A percentile compares a stretch with the other conserved stretches of the same genome.
These are phyloP conservation scores for Folsomia candida DNA, from an alignment of 2,888 invertebrate genomes.

Conservation along the genomic window DNA sequence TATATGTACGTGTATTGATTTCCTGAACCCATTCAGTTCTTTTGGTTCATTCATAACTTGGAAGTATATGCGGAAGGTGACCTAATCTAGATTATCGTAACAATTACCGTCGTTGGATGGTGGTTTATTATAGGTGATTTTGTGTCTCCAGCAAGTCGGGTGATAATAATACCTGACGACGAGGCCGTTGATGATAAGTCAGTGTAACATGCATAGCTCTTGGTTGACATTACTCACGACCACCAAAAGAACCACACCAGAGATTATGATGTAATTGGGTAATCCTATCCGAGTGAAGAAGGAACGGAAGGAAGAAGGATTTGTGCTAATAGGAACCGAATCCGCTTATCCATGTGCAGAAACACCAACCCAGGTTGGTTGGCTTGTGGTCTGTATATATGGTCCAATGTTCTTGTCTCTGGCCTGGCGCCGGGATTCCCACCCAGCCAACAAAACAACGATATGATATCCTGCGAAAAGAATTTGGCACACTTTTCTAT, in stretches of 20 bases:
- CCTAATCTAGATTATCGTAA: too few relatives aligned
- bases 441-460: too few relatives aligned
- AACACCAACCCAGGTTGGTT: background rate
- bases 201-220: background rate
- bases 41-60: too few relatives aligned
- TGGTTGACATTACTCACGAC: background rate
- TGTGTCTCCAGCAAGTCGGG: background rate
- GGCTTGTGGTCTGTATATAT: background rate
- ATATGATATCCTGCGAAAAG: background rate
- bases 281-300: background rate
- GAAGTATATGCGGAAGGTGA: too few relatives aligned
- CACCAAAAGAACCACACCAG: too few relatives aligned
- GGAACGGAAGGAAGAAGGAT: background rate
- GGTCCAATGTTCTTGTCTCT: background rate
- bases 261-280: background rate
- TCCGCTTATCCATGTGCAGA: too few relatives aligned
- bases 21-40: too few relatives aligned
- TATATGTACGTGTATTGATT: too few relatives aligned
- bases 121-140: background rate
- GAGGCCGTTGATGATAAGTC: background rate
- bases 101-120: too few relatives aligned
- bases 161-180: background rate
- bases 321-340: background rate
- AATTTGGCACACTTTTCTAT: background rate
- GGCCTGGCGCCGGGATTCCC: background rate